Evolutionary conservation across 2,797 vertebrate genomes (phyloP), one percentile per base, ranked within the genome.

Genomic region (Momotus momota): DNA sequence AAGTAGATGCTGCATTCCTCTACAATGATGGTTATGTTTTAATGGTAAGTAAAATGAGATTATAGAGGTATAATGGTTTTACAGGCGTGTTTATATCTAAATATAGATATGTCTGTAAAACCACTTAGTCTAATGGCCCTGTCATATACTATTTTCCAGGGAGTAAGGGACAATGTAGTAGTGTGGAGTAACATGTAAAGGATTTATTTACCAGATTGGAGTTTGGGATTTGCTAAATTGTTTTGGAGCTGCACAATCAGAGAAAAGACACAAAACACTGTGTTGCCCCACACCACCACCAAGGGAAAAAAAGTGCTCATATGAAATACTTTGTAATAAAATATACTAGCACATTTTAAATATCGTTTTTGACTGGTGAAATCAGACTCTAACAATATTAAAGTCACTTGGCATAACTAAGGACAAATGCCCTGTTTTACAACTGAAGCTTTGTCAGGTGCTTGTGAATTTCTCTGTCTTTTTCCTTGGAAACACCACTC

Each of bases 71-170:
- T 73, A 95, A 94, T 87, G 71, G 48, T 78, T 96, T 91, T 93
- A 88, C 77, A 86, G 85, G 29, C 70, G 62, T 94, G 65, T 95
- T 95, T 93, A 94, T 93, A 90, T 46, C 73, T 88, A 95, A 94
- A 90, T 92, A 96, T 85, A 92, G 93, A 57, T 85, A 90, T 23
- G 29, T 90, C 70, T 88, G 51, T 91, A 81, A 94, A 97, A 66
- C 62, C 40, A 64, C 51, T 88, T 83, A 43, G 21, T 92, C 66
- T 94, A 81, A 90, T 91, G 46, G 64, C 48, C 26, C 29, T 46
- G 40, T 80, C 46, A 97, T 95, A 96, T 97, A 97, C 97, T 98
- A 97, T 96, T 94, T 96, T 38, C 52, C 83, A 60, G 81, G 57
- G 86, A 78, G 49, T 82, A 70, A 78, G 69, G 81, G 81, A 65